A percentile compares a stretch with the other conserved stretches of the same genome.
Conservation (phyloP, 2,113 vertebrate genomes). For the Notarius quadriscutis region DNA sequence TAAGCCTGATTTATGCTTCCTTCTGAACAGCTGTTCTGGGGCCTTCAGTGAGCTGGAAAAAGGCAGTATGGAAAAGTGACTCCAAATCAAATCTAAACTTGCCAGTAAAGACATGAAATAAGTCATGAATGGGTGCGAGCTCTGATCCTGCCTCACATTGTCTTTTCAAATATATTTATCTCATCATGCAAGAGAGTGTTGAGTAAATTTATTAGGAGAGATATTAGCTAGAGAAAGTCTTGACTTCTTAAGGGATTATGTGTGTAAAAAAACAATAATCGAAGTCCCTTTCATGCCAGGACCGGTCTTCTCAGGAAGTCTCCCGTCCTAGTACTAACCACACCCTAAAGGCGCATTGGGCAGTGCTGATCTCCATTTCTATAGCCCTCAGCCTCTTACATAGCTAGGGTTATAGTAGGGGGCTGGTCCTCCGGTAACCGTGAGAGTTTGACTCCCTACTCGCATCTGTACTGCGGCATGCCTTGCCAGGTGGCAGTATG, state of each 20-base stretch:
- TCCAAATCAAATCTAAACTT: neutral
- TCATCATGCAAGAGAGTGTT: neutral
- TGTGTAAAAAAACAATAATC: neutral
- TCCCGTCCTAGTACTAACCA: too few species aligned
- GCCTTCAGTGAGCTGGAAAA: neutral
- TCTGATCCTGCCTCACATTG: neutral
- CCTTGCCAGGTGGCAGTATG: too few species aligned
- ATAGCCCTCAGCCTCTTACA: too few species aligned
- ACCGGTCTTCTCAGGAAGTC: too few species aligned
- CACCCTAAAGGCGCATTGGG: too few species aligned
- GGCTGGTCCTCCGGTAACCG: too few species aligned
- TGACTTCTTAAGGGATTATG: neutral
- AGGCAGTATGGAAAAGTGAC: neutral
- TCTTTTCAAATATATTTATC: neutral
- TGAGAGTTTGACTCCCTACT: too few species aligned
- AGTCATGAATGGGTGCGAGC: neutral
- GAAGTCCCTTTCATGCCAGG: too few species aligned
- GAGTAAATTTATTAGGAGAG: neutral
- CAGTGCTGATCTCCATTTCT: too few species aligned
- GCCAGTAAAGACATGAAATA: neutral
- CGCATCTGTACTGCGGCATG: too few species aligned
- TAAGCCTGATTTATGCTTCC: slow-evolving; percentile 23
- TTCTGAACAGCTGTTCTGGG: neutral
- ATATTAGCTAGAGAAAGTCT: neutral
- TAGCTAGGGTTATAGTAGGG: too few species aligned